Evolutionary conservation across 2,797 vertebrate genomes (phyloP), one percentile per base, ranked within the genome.

Genomic region (Sebastes trivittatus): DNA sequence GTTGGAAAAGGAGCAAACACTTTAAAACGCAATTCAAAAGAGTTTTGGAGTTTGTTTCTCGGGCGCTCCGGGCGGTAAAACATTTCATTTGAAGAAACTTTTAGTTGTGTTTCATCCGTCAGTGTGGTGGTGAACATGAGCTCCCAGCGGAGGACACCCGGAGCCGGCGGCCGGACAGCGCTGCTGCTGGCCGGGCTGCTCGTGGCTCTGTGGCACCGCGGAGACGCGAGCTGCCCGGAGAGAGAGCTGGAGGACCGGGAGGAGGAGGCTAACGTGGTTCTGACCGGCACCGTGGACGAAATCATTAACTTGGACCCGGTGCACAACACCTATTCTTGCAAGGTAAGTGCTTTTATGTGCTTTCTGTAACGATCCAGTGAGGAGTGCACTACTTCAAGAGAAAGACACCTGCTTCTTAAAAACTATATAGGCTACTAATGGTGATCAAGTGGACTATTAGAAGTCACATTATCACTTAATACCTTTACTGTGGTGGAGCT

Each of bases 221-320:
- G 95, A 87, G 80, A 36, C 76, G 96, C 95, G 59, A 95, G 85
- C 75, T 99, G 98, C 93, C 96, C 97, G 23, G 98, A 99, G 91
- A 96, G 96, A 79, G 94, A 96, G 72, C 93, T 99, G 94, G 97
- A 99, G 92, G 94, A 96, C 77, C 69, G 97, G 56, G 98, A 99
- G 89, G 98, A 99, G 59, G 97, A 98, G 86, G 98, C 98, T 78
- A 98, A 98, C 92, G 92, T 99, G 80, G 98, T 99, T 84, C 90
- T 99, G 81, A 99, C 98, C 65, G 98, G 98, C 69, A 99, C 98
- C 20, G 98, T 99, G 94, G 98, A 99, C 87, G 98, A 99, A 90
- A 99, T 99, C 36, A 95, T 98, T 91, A 98, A 99, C 93, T 94
- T 98, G 96, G 98, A 99, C 92, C 98, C 98, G 29, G 97, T 99